A percentile compares a stretch with the other conserved stretches of the same genome.
Evolutionary conservation across 2,888 invertebrate species (phyloP).

Genomic region (Notodonta dromedarius): DNA sequence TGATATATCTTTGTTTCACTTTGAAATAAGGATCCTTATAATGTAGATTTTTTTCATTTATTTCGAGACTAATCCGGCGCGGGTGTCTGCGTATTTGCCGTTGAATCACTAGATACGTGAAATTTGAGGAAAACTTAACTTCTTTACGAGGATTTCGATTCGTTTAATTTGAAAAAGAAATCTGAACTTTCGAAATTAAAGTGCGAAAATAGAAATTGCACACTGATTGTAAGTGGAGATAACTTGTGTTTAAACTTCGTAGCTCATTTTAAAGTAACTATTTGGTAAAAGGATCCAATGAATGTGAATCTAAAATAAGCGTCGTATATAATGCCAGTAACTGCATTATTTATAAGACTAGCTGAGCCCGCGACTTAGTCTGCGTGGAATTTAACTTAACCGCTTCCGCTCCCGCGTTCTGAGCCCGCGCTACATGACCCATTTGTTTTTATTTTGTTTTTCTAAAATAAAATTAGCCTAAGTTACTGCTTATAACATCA

Average conservation of each 20-base stretch:
- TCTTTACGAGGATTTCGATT: constrained; percentile 9
- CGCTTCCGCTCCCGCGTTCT: too few species aligned
- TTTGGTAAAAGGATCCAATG: too few species aligned
- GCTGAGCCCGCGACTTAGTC: too few species aligned
- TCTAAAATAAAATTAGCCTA: too few species aligned
- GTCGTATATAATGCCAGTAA: neutral
- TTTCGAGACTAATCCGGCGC: constrained; percentile 18
- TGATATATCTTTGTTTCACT: neutral
- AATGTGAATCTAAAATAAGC: neutral
- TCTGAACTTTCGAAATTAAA: constrained; percentile 10
- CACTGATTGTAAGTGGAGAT: too few species aligned
- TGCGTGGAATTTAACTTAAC: too few species aligned
- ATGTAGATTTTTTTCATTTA: constrained; percentile 21
- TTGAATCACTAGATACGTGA: constrained; percentile 27
- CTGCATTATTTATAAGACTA: neutral
- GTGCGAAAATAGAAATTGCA: neutral
- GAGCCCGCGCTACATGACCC: too few species aligned
- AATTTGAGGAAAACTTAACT: constrained; percentile 13
- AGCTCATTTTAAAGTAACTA: too few species aligned
- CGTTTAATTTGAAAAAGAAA: constrained; percentile 17
- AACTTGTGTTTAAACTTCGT: too few species aligned
- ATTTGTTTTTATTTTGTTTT: too few species aligned
- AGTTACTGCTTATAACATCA: too few species aligned
- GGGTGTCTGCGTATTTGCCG: constrained; percentile 12
- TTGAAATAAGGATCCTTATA: constrained; percentile 4